phyloP scores from a whole-genome alignment of 2,888 invertebrate species.

The Erebia aethiops region DNA sequence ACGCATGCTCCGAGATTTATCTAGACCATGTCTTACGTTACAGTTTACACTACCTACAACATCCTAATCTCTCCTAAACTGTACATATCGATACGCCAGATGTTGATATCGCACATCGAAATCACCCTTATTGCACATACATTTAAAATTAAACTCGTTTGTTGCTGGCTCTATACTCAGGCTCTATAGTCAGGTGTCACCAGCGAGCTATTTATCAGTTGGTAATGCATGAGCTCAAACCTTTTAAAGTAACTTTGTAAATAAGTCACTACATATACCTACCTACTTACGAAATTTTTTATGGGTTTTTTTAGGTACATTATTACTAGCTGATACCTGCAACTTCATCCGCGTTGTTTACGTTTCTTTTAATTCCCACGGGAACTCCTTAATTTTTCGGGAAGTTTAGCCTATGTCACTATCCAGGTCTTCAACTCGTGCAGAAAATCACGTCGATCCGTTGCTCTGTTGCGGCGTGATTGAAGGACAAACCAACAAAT shows the following conservation, averaged over 20 bases:
- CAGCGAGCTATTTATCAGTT: not conserved
- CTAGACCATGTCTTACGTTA: not conserved
- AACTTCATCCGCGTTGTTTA: no score
- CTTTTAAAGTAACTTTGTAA: not conserved
- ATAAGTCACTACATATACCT: not conserved
- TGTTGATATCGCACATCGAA: not conserved
- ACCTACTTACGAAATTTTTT: not conserved
- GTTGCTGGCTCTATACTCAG: not conserved
- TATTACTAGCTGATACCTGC: no score
- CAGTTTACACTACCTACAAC: not conserved
- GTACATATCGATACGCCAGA: not conserved
- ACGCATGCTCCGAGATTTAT: constrained; percentile 3
- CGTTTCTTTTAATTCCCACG: no score
- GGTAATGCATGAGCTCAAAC: not conserved
- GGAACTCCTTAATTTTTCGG: no score
- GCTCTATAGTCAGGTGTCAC: not conserved
- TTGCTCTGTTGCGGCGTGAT: no score
- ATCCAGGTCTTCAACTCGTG: no score
- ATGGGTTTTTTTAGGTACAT: no score
- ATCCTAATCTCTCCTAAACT: not conserved
- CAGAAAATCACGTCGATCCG: no score
- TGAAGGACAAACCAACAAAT: no score
- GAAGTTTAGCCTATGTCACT: no score
- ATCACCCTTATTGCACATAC: not conserved
- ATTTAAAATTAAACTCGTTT: not conserved